These are phyloP conservation scores for Acrossocheilus fasciatus DNA, from an alignment of 2,797 vertebrate genomes.

Conservation along the genomic window DNA sequence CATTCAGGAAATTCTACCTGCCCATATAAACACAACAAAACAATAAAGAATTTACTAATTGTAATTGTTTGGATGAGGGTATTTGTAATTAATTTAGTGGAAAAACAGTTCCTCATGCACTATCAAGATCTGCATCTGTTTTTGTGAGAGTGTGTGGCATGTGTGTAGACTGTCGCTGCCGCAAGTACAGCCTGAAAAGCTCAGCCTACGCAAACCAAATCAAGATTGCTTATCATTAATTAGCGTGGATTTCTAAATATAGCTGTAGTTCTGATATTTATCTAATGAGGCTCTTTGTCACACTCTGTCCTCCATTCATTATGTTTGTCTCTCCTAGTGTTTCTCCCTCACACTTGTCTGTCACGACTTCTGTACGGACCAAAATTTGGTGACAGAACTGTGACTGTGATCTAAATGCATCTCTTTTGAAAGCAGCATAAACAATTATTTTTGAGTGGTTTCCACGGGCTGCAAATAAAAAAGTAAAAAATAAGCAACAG, in stretches of 20 bases:
- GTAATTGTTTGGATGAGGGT: neutral
- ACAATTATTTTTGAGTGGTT: neutral
- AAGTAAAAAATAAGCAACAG: neutral
- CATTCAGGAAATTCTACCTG: neutral
- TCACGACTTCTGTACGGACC: neutral
- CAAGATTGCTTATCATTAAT: slow-evolving; percentile 64
- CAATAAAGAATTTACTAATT: neutral
- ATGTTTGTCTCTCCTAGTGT: neutral
- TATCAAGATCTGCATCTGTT: slow-evolving; percentile 13
- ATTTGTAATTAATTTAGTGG: slow-evolving; percentile 31
- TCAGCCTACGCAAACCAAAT: slow-evolving; percentile 54
- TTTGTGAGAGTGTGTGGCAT: slow-evolving; percentile 30
- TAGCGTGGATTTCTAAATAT: slow-evolving; percentile 61
- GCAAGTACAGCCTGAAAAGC: slow-evolving; percentile 41
- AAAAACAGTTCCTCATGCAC: slow-evolving; percentile 33
- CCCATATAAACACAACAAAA: neutral
- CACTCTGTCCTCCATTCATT: slow-evolving; percentile 6
- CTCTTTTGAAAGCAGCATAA: neutral
- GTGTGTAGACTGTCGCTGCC: neutral
- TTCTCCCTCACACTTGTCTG: neutral
- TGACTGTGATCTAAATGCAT: neutral
- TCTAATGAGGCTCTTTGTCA: slow-evolving; percentile 43
- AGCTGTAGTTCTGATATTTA: slow-evolving; percentile 52
- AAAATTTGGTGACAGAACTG: neutral
- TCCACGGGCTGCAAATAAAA: neutral